These are phyloP conservation scores for Otus scops DNA, from an alignment of 2,797 vertebrate species.

Conservation along the genomic window DNA sequence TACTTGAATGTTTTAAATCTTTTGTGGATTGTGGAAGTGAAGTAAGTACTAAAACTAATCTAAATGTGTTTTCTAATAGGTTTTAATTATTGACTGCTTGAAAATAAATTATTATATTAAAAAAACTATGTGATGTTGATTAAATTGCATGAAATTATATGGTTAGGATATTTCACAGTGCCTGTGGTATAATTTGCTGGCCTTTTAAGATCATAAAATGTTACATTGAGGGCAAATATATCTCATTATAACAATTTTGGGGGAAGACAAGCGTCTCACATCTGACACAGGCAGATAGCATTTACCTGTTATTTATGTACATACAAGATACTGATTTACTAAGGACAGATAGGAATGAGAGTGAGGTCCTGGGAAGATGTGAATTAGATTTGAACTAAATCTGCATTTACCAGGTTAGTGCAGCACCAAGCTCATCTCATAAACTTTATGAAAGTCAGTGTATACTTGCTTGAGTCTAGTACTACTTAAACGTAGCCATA, in stretches of 20 bases:
- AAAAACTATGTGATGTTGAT: neutral
- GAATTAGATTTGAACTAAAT: neutral
- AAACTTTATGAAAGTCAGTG: neutral
- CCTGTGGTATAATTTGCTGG: neutral
- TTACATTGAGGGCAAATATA: neutral
- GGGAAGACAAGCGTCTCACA: neutral
- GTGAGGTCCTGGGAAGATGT: neutral
- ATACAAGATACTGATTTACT: neutral
- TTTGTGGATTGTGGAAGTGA: neutral
- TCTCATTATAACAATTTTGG: neutral
- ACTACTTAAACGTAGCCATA: neutral
- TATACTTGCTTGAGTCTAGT: neutral
- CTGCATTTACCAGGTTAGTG: neutral
- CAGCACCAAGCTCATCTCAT: neutral
- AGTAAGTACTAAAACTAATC: conserved; percentile 13
- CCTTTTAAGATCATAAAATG: neutral
- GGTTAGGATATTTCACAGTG: neutral
- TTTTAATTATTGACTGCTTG: conserved; percentile 29
- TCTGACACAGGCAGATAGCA: neutral
- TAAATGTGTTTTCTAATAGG: conserved; percentile 7
- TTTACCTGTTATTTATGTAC: neutral
- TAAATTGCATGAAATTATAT: conserved; percentile 26
- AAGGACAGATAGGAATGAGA: neutral
- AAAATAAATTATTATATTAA: conserved; percentile 12
- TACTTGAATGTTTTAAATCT: conserved; percentile 3